Evolutionary conservation across 2,113 vertebrate genomes (phyloP), one percentile per base, ranked within the genome.

Genomic region (Pygoscelis antarcticus): DNA sequence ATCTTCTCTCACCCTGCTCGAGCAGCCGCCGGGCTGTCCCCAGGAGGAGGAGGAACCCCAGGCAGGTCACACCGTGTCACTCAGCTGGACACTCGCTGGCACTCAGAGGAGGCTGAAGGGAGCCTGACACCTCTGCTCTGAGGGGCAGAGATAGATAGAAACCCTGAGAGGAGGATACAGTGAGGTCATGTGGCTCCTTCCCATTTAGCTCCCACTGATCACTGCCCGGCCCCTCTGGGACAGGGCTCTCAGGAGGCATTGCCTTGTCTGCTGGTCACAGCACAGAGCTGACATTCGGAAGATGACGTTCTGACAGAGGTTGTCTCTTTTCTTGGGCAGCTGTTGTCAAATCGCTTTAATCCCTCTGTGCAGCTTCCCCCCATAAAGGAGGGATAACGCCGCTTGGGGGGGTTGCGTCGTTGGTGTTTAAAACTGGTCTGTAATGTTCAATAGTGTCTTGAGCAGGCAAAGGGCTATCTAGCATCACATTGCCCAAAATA

Each of bases 331-430:
- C 69, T 66, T 38, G 60, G 26, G 57, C 32, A 79, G 76, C 30
- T 83, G 12, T 78, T 64, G 29, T 61, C 38, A 79, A 64, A 75
- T 46, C 0, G 0, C 32, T 87, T 75, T 36, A 71, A 68, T 49
- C 34, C 8, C 20, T 65, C 34, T 5, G 1, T 55, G 60, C 46
- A 27, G 29, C 29, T 71, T 88, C 27, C 14, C 10, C 27, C 16
- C 11, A 6, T 18, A 54, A 78, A 83, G 22, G 26, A 80, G 61
- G 58, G 68, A 49, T 54, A 65, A 58, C 0, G 1, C 7, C 2
- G 2, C 49, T 21, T 4, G 2, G 22, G 34, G 5, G 4, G 13
- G 25, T 14, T 69, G 69, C 11, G 5, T 14, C 26, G 49, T 2
- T 85, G 60, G n/a, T 60, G 10, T 66, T 71, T 64, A 42, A 85